Evolutionary conservation across 2,888 invertebrate species (phyloP).

Genomic region (Dicranocentrus wangi): DNA sequence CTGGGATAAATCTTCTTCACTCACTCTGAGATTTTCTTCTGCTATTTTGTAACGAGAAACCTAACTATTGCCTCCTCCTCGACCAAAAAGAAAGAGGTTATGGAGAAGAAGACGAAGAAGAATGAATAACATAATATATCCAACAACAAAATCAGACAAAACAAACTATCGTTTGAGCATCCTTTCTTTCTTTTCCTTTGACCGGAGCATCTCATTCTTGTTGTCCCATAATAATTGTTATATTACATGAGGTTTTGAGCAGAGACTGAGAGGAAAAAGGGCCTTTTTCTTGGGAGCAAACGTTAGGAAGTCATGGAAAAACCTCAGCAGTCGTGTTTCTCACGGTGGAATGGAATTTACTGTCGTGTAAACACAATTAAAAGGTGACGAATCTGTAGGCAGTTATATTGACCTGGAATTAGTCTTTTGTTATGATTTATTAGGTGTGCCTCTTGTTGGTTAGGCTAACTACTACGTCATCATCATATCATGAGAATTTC

Average conservation of each 20-base stretch:
- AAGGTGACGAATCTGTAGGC: slow-evolving; percentile 23
- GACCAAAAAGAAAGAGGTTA: too few relatives aligned
- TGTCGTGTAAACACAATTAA: slow-evolving; percentile 47
- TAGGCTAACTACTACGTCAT: too few relatives aligned
- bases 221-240: slow-evolving; percentile 8
- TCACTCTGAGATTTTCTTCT: too few relatives aligned
- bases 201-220: not conserved
- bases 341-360: slow-evolving; percentile 37
- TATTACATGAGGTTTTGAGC: not conserved
- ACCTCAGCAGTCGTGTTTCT: slow-evolving; percentile 32
- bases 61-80: slow-evolving; percentile 24
- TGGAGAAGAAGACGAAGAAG: too few relatives aligned
- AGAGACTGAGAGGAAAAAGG: slow-evolving; percentile 12
- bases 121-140: too few relatives aligned
- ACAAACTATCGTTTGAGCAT: too few relatives aligned
- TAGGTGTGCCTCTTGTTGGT: too few relatives aligned
- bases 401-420: slow-evolving; percentile 27
- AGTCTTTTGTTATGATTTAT: slow-evolving; percentile 32
- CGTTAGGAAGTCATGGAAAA: slow-evolving; percentile 24
- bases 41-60: slow-evolving; percentile 13
- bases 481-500: too few relatives aligned
- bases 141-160: too few relatives aligned
- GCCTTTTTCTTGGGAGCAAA: slow-evolving; percentile 11
- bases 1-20: too few relatives aligned
- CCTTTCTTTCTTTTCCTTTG: too few relatives aligned